phyloP scores from a whole-genome alignment of 2,797 vertebrate species.

The Protonibea diacanthus region DNA sequence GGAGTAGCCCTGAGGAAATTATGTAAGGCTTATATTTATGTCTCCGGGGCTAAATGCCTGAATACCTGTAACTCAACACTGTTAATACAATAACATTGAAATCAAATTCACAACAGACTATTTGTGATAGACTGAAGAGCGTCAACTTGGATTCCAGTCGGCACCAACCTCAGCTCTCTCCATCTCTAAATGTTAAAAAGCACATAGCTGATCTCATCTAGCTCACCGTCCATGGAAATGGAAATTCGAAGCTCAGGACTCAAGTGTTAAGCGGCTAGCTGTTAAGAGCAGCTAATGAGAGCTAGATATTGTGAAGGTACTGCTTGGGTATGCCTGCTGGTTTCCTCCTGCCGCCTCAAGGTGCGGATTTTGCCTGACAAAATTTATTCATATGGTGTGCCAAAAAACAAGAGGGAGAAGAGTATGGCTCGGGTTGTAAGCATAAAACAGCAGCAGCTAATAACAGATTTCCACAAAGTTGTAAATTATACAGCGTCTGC shows the following conservation, averaged over 20 bases:
- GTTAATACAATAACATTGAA: not conserved
- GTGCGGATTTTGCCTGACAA: not conserved
- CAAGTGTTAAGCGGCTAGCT: not conserved
- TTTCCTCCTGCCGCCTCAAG: not conserved
- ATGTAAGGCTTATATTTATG: not conserved
- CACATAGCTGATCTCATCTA: not conserved
- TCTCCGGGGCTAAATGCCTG: not conserved
- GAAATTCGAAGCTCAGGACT: not conserved
- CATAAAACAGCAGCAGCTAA: not conserved
- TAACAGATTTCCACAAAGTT: not conserved
- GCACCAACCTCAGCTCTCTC: too few relatives aligned
- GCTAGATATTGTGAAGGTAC: not conserved
- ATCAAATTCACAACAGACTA: not conserved
- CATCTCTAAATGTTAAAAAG: not conserved
- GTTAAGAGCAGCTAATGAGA: constrained; percentile 11
- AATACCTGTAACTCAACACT: not conserved
- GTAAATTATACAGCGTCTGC: not conserved
- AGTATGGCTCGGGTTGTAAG: not conserved
- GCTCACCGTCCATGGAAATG: not conserved
- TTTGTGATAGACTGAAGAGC: not conserved
- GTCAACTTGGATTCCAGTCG: too few relatives aligned
- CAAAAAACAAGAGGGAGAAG: not conserved
- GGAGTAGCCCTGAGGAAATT: not conserved
- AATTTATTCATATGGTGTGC: not conserved
- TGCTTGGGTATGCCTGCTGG: not conserved